Percentiles rank a stretch among this genome's conserved stretches.
phyloP scores from a whole-genome alignment of 2,113 vertebrate genomes.

The Tinamus guttatus region DNA sequence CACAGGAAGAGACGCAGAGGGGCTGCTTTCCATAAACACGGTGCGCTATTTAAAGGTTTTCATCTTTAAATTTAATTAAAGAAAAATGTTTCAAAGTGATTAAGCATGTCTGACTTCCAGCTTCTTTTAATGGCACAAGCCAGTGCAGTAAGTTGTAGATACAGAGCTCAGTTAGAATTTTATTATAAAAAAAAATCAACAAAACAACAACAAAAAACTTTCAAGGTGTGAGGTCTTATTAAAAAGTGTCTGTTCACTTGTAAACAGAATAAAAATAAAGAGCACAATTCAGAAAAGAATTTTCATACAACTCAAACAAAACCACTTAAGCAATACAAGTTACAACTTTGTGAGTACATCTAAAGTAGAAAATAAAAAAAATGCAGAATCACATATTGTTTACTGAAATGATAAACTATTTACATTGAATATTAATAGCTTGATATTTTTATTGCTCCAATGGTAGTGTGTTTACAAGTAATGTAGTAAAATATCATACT shows the following conservation, averaged over 20 bases:
- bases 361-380: conserved; percentile 44
- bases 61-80: conserved; percentile 60
- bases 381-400: conserved; percentile 44
- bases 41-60: conserved; percentile 7
- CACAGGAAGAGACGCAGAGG: background rate
- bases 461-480: conserved; percentile 55
- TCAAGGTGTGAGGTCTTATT: conserved; percentile 68
- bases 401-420: conserved; percentile 49
- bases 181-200: conserved; percentile 40
- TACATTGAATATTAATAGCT: conserved; percentile 46
- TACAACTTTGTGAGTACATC: conserved; percentile 40
- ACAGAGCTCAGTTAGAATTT: conserved; percentile 55
- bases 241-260: conserved; percentile 73
- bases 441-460: conserved; percentile 67
- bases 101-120: conserved; percentile 59
- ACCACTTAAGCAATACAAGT: conserved; percentile 54
- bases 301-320: conserved; percentile 62
- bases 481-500: background rate
- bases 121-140: conserved; percentile 38
- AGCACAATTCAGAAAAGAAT: conserved; percentile 48
- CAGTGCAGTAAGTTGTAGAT: conserved; percentile 56
- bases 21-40: background rate
- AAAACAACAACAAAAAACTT: background rate
- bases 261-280: conserved; percentile 75
- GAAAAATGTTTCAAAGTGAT: conserved; percentile 52